Base-by-base conservation (phyloP, 2,888 invertebrate species). In the Alloscopus bannaensis region DNA sequence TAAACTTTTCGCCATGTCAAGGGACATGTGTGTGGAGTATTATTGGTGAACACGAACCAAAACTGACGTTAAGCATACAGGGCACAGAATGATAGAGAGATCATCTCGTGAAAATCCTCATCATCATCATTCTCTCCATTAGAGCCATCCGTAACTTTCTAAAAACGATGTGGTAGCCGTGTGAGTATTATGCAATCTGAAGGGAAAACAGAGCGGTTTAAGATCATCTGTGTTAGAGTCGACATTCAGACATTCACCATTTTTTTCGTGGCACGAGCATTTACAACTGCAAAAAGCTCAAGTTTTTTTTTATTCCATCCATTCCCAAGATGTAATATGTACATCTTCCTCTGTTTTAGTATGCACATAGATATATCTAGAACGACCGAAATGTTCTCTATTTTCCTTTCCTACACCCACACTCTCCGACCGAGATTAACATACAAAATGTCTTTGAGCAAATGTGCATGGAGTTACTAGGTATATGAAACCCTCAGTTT, bases 331-430 rank as follows among this genome's bases (percentile, higher is more conserved):
- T n/a, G n/a, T n/a, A n/a, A n/a, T n/a, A n/a, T n/a, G n/a, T 16
- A 62, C 62, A 62, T 60, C 31, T 52, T 68, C n/a, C 47, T 59
- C 18, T 31, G 24, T 20, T 22, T 18, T 22, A n/a, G 36, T 26
- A 31, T n/a, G 29, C 31, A 59, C n/a, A 59, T 59, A n/a, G n/a
- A n/a, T n/a, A n/a, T n/a, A n/a, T n/a, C n/a, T n/a, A n/a, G 57
- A 75, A 57, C 73, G 65, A 45, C 64, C 73, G 65, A 64, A 64
- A 65, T 69, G 64, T 29, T 71, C 71, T 59, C 70, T 78, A 45
- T 65, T 78, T 71, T 78, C 57, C 65, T 65, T 57, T 65, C 28
- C 59, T 71, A 71, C 77, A 75, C 75, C 80, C 71, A 75, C 77
- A 70, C 77, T 62, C 65, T 31, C 28, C 60, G 50, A 28, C 57